Evolutionary conservation across 2,113 vertebrate species (phyloP).

Genomic region (Boulengeromyrus knoepffleri): DNA sequence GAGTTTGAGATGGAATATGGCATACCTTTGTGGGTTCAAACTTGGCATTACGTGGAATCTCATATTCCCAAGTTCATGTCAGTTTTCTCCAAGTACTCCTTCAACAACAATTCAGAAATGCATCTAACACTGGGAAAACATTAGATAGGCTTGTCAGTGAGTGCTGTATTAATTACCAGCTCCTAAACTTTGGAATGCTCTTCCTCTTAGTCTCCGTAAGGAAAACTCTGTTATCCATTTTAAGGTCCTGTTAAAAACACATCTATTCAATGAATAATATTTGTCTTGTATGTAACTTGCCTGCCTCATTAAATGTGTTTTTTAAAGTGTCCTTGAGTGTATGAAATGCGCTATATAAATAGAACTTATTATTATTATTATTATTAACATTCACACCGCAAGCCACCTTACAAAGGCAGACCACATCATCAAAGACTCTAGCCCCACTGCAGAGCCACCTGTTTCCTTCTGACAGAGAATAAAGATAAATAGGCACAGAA

Average conservation of each 20-base stretch:
- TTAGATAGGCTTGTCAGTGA: background rate
- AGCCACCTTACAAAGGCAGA: background rate
- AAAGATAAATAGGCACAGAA: background rate
- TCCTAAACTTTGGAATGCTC: no score
- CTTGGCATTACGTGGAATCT: background rate
- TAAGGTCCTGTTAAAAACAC: no score
- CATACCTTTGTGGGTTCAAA: background rate
- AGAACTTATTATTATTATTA: no score
- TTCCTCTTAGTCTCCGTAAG: no score
- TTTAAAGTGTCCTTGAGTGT: no score
- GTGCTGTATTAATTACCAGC: background rate
- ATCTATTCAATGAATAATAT: no score
- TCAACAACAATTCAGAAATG: background rate
- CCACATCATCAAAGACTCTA: background rate
- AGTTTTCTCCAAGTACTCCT: background rate
- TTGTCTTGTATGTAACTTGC: no score
- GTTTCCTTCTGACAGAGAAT: background rate
- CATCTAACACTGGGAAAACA: background rate
- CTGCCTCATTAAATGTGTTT: no score
- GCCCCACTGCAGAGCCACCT: background rate
- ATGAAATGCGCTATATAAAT: no score
- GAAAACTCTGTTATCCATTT: no score
- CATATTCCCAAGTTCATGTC: background rate
- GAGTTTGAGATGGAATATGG: background rate
- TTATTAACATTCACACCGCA: background rate